These are phyloP conservation scores for Eutrigla gurnardus DNA, from an alignment of 2,797 vertebrate genomes.

Conservation along the genomic window DNA sequence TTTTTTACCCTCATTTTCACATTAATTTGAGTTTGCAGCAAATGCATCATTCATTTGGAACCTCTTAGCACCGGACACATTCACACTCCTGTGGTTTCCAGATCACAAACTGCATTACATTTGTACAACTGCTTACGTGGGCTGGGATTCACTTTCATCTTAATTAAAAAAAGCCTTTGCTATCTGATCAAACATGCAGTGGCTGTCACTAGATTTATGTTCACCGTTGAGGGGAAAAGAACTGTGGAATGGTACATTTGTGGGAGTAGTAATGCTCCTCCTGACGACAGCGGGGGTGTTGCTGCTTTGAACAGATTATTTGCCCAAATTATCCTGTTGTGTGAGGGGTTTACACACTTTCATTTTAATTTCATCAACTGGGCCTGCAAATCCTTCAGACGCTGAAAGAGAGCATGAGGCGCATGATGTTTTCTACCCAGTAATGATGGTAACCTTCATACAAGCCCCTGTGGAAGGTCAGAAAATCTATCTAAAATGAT, in stretches of 20 bases:
- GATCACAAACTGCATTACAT: not conserved
- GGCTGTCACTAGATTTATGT: not conserved
- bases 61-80: not conserved
- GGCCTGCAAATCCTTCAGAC: not conserved
- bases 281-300: not conserved
- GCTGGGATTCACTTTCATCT: not conserved
- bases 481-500: not conserved
- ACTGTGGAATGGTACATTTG: not conserved
- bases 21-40: not conserved
- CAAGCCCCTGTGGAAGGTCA: not conserved
- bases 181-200: not conserved
- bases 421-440: not conserved
- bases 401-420: too few relatives aligned
- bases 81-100: not conserved
- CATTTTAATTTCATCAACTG: not conserved
- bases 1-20: not conserved
- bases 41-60: not conserved
- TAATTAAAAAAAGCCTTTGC: not conserved
- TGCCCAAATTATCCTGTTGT: not conserved
- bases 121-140: not conserved
- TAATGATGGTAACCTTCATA: not conserved
- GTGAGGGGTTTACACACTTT: not conserved
- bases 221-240: too few relatives aligned
- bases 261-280: not conserved
- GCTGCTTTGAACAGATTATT: not conserved